These are phyloP conservation scores for Rhineura floridana DNA, from an alignment of 2,113 vertebrate species.

Conservation along the genomic window DNA sequence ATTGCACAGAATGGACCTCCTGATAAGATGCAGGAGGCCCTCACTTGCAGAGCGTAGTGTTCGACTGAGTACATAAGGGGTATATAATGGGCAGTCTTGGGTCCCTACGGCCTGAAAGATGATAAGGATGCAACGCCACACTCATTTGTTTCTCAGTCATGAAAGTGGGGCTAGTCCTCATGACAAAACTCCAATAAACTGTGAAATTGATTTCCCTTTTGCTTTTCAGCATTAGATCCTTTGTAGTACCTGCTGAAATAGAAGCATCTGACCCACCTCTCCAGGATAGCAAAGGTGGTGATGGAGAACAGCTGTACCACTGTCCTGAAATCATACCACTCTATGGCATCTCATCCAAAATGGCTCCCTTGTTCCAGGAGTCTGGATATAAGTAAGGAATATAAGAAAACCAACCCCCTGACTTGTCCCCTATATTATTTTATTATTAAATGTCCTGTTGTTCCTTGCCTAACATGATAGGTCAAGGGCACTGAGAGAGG, in stretches of 20 bases:
- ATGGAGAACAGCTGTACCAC: conserved; percentile 78
- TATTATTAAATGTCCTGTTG: not conserved
- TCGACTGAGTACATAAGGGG: too few relatives aligned
- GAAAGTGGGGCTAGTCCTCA: not conserved
- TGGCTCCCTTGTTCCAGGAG: conserved; percentile 89
- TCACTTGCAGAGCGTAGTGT: too few relatives aligned
- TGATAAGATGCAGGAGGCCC: too few relatives aligned
- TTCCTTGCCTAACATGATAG: not conserved
- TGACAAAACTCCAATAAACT: not conserved
- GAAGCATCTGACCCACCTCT: conserved; percentile 67
- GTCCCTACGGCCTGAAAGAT: conserved; percentile 25
- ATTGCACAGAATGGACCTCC: too few relatives aligned
- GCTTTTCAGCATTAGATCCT: conserved; percentile 84
- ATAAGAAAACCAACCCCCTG: not conserved
- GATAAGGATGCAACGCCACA: not conserved
- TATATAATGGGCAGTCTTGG: not conserved
- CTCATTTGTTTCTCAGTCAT: not conserved
- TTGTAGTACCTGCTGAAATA: conserved; percentile 74
- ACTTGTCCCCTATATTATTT: not conserved
- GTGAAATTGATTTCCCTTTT: conserved; percentile 38
- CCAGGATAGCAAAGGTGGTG: conserved; percentile 65
- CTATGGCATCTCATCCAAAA: conserved; percentile 85
- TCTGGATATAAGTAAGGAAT: conserved; percentile 85
- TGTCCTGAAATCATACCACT: conserved; percentile 89
- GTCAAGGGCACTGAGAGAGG: not conserved